Conservation (phyloP, 2,113 vertebrate genomes). For the Eidolon helvum region DNA sequence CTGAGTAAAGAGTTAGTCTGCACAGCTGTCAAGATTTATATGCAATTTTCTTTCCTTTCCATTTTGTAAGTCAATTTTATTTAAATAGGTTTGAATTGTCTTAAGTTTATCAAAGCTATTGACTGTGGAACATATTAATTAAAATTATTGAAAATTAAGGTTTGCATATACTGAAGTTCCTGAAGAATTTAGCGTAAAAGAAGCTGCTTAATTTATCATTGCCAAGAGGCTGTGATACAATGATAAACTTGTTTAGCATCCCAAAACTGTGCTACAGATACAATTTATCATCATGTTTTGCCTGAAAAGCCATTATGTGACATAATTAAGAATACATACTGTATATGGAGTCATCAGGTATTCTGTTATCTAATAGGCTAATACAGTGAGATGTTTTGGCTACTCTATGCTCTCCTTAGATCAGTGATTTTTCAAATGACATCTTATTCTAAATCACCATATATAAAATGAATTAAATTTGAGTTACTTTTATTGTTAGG, state of each 20-base stretch:
- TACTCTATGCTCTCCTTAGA: conserved; percentile 18
- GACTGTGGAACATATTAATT: conserved; percentile 67
- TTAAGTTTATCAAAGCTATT: conserved; percentile 60
- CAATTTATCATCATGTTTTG: conserved; percentile 58
- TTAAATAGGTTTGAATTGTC: conserved; percentile 55
- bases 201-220: conserved; percentile 64
- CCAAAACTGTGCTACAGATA: conserved; percentile 17
- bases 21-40: conserved; percentile 42
- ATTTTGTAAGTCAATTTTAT: conserved; percentile 59
- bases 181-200: conserved; percentile 37
- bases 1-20: conserved; percentile 29
- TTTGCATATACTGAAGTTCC: conserved; percentile 46
- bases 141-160: conserved; percentile 58
- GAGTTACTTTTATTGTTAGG: conserved; percentile 25
- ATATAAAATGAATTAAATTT: conserved; percentile 34
- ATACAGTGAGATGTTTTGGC: conserved; percentile 5
- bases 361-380: conserved; percentile 17
- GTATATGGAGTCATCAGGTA: conserved; percentile 27
- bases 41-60: conserved; percentile 42
- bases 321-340: conserved; percentile 49
- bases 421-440: conserved; percentile 46
- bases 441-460: conserved; percentile 36
- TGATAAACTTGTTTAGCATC: conserved; percentile 63
- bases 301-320: conserved; percentile 41
- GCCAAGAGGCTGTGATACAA: conserved; percentile 46